phyloP scores from a whole-genome alignment of 2,888 invertebrate genomes.

The Drosophila tanythrix region DNA sequence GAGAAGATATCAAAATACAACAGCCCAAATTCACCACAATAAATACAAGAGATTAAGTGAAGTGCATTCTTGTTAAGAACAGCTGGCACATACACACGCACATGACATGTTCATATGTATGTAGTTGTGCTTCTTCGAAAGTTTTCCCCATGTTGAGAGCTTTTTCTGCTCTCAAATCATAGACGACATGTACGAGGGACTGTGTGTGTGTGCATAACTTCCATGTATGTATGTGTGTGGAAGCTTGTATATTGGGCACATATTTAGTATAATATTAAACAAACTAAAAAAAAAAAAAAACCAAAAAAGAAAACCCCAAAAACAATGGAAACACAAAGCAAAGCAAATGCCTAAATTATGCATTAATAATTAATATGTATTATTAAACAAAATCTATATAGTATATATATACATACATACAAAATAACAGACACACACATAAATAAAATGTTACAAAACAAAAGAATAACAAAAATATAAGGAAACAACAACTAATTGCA shows the following conservation, averaged over 20 bases:
- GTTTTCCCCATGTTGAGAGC: conserved; percentile 14
- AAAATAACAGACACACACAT: conserved; percentile 25
- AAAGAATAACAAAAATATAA: conserved; percentile 5
- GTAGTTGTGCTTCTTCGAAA: conserved; percentile 14
- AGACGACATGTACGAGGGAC: neutral
- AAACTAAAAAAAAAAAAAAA: conserved; percentile 14
- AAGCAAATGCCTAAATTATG: conserved; percentile 68
- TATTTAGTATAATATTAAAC: conserved; percentile 58
- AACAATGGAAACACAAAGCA: conserved; percentile 44
- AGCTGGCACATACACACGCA: conserved; percentile 4
- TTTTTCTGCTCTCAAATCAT: conserved; percentile 1
- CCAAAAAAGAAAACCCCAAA: conserved; percentile 21
- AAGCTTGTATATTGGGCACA: conserved; percentile 44
- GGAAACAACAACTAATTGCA: conserved; percentile 38
- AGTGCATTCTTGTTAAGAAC: neutral
- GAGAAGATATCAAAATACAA: neutral
- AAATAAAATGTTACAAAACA: conserved; percentile 22
- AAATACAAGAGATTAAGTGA: neutral
- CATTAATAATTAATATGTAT: conserved; percentile 63
- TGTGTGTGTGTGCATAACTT: neutral
- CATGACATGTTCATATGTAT: conserved; percentile 36
- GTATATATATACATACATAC: conserved; percentile 27
- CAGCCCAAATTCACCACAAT: conserved; percentile 3
- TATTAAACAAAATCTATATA: conserved; percentile 38
- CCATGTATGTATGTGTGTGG: conserved; percentile 45